These are phyloP conservation scores for Cremastobaeus sp. DNA, from an alignment of 2,888 invertebrate species.

Conservation along the genomic window DNA sequence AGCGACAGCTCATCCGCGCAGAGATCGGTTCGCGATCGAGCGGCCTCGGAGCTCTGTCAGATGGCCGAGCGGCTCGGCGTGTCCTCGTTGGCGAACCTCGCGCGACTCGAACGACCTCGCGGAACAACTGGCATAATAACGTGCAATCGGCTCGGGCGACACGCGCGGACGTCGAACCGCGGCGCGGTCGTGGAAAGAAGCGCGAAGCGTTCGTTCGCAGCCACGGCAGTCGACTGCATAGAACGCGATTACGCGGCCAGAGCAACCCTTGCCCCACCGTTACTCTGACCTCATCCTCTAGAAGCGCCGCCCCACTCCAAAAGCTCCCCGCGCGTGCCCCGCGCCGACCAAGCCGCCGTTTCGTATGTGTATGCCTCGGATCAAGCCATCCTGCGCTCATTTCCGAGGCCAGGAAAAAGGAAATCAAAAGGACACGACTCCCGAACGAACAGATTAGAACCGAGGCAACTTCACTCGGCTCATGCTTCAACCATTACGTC, in stretches of 20 bases:
- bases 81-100: neutral
- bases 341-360: neutral
- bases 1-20: neutral
- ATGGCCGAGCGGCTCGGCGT: neutral
- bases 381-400: slow-evolving; percentile 26
- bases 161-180: slow-evolving; percentile 47
- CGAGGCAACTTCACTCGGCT: neutral
- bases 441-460: neutral
- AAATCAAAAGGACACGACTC: slow-evolving; percentile 1
- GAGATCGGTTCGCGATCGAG: slow-evolving; percentile 17
- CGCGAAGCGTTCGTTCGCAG: slow-evolving; percentile 71
- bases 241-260: slow-evolving; percentile 72
- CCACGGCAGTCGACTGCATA: slow-evolving; percentile 76
- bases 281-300: slow-evolving; percentile 62
- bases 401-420: slow-evolving; percentile 40
- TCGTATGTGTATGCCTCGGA: slow-evolving; percentile 15
- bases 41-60: too few species aligned
- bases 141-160: slow-evolving; percentile 19
- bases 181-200: slow-evolving; percentile 8
- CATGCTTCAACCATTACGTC: too few species aligned
- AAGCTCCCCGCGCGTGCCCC: neutral
- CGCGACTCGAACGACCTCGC: slow-evolving; percentile 12
- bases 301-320: slow-evolving; percentile 51
- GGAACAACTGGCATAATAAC: slow-evolving; percentile 29
- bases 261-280: slow-evolving; percentile 68